A percentile compares a stretch with the other conserved stretches of the same genome.
phyloP scores from a whole-genome alignment of 1,140 invertebrate species.

The Solenopsis fugax region DNA sequence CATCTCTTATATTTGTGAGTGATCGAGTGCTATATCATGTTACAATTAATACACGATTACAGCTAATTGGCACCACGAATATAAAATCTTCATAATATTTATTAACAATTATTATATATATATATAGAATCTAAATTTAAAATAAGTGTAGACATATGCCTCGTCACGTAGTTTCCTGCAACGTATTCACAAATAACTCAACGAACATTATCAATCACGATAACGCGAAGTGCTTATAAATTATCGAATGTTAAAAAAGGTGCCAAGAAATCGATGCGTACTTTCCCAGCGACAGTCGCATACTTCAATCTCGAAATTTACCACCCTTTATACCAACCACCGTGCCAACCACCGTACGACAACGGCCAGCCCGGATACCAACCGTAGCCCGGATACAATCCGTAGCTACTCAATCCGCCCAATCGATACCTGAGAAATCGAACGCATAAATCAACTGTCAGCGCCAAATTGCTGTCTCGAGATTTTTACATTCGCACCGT shows the following conservation, averaged over 20 bases:
- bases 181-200: not conserved
- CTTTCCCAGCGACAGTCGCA: not conserved
- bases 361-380: slow-evolving; percentile 72
- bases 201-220: slow-evolving; percentile 1
- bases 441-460: slow-evolving; percentile 37
- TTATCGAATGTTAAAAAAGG: slow-evolving; percentile 4
- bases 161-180: not conserved
- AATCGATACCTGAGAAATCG: slow-evolving; percentile 65
- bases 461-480: slow-evolving; percentile 9
- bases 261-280: slow-evolving; percentile 18
- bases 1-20: not conserved
- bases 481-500: slow-evolving; percentile 35
- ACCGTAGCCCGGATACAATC: slow-evolving; percentile 68
- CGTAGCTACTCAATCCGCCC: slow-evolving; percentile 66
- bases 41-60: not conserved
- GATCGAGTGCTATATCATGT: not conserved
- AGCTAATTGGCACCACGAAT: not conserved
- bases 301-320: slow-evolving; percentile 59
- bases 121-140: not conserved
- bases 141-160: not conserved
- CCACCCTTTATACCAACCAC: slow-evolving; percentile 80
- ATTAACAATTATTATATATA: not conserved
- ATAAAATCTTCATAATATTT: not conserved
- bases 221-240: not conserved
- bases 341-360: slow-evolving; percentile 76